Conservation (phyloP, 2,888 invertebrate genomes). For the Tenodera sinensis region DNA sequence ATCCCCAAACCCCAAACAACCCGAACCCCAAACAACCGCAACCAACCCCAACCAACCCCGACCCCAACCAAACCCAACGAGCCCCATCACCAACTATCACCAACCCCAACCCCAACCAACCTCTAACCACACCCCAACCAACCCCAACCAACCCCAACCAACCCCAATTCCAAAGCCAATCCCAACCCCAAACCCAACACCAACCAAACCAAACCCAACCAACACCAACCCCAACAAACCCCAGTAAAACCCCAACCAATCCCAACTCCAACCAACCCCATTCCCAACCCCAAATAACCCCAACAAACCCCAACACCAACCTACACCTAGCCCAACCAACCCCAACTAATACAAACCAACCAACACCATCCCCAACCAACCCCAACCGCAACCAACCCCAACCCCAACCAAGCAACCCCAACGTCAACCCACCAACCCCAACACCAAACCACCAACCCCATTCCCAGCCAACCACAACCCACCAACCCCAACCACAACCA, state of each 20-base stretch:
- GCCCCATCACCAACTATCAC: too few species aligned
- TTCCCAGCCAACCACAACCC: too few species aligned
- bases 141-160: not conserved
- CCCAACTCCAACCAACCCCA: not conserved
- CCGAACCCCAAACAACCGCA: not conserved
- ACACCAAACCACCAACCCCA: too few species aligned
- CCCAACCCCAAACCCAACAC: too few species aligned
- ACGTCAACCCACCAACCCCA: not conserved
- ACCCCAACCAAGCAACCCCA: not conserved
- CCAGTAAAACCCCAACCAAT: not conserved
- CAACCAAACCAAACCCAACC: not conserved
- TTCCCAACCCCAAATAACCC: not conserved
- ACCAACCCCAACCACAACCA: too few species aligned
- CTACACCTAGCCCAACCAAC: too few species aligned
- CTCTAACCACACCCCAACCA: not conserved
- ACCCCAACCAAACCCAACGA: too few species aligned
- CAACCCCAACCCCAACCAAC: too few species aligned
- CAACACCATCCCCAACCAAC: not conserved
- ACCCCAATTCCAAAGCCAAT: not conserved
- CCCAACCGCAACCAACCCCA: not conserved
- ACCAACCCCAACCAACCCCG: too few species aligned
- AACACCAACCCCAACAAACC: not conserved
- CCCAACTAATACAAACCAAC: not conserved
- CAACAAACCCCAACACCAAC: too few species aligned
- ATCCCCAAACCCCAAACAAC: too few species aligned